Evolutionary conservation across 2,113 vertebrate species (phyloP), one percentile per base, ranked within the genome.

Genomic region (Callocephalon fimbriatum): DNA sequence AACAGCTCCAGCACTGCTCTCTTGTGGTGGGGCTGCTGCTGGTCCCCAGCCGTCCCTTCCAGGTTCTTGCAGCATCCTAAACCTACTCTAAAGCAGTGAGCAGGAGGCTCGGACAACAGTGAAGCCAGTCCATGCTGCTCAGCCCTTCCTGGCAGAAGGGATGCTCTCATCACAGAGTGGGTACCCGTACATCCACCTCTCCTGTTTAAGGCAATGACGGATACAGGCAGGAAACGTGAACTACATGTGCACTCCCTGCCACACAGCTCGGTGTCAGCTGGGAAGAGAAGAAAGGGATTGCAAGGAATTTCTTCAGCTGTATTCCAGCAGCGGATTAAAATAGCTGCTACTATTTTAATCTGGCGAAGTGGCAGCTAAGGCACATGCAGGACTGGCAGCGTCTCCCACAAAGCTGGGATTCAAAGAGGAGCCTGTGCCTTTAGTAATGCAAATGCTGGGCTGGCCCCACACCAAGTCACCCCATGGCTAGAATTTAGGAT

Each of bases 331-430:
- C 8, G 1, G 90, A 90, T 98, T 93, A 85, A 85, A 98, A 89
- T 97, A 95, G 94, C 91, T 74, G 95, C 91, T 94, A 32, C 95
- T 96, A 86, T 96, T 93, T 95, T 84, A 87, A 94, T 91, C 75
- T 10, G 15, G 50, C 1, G 5, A 71, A 88, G 75, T 8, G 56
- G 79, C 94, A 77, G 78, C 67, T 51, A 38, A 75, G 29, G 86
- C 86, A 37, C 96, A 92, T 29, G 85, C 53, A 12, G 88, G 90
- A 67, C 88, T 85, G 93, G 97, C 91, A 97, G 8, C 17, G 10
- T 38, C 88, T 91, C 74, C 78, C 7, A 8, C 90, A 31, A 10
- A 58, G 83, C 25, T 7, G 26, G 44, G 90, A 87, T 42, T 61
- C 81, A 48, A 80, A 66, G 95, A 93, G 79, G 88, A 88, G 88